Conservation (phyloP, 2,113 vertebrate genomes). For the Sarotherodon lohbergeri region DNA sequence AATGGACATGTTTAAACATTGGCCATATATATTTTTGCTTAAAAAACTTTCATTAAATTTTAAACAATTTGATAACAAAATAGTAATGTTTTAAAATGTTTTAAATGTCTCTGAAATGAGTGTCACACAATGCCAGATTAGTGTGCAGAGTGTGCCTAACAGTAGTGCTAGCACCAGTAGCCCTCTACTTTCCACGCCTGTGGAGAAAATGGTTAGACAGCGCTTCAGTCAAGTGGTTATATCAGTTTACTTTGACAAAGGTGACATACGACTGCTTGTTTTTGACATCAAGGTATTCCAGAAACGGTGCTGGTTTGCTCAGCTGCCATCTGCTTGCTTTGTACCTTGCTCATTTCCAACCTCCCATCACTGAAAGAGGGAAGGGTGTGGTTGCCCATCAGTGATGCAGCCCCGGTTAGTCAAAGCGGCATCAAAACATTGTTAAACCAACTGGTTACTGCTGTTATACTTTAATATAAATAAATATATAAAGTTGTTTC, state of each 20-base stretch:
- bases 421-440: not conserved
- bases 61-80: not conserved
- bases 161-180: too few species aligned
- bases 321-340: not conserved
- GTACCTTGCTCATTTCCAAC: not conserved
- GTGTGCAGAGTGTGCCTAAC: too few species aligned
- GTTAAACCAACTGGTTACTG: not conserved
- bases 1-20: not conserved
- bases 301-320: not conserved
- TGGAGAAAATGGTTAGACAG: not conserved
- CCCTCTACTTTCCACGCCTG: not conserved
- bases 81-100: not conserved
- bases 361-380: not conserved
- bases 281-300: not conserved
- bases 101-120: not conserved
- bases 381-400: not conserved
- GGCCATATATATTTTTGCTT: not conserved
- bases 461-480: not conserved
- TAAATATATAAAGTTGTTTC: not conserved
- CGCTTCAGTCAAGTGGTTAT: not conserved
- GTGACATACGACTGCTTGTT: not conserved
- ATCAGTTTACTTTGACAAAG: not conserved
- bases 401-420: not conserved
- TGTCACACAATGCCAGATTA: not conserved
- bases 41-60: not conserved